A percentile compares a stretch with the other conserved stretches of the same genome.
Conservation (phyloP, 2,888 invertebrate genomes). For the Acanthosoma haemorrhoidale region DNA sequence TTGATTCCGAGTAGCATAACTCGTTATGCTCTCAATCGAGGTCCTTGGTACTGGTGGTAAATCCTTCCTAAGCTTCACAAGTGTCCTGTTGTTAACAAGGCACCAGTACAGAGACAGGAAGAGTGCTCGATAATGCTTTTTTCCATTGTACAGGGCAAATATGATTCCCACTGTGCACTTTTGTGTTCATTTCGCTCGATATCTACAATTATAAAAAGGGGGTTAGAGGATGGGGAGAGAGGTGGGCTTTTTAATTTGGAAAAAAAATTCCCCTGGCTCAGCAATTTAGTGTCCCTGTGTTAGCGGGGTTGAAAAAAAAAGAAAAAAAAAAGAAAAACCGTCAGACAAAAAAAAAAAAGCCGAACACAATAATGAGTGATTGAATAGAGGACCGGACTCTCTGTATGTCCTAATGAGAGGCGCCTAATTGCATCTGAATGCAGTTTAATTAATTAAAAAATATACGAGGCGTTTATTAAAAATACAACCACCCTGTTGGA, state of each 20-base stretch:
- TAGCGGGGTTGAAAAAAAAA: neutral
- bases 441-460: slow-evolving; percentile 29
- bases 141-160: neutral
- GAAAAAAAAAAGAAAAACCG: slow-evolving; percentile 9
- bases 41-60: too few species aligned
- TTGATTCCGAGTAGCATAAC: too few species aligned
- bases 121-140: neutral
- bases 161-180: neutral
- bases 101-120: too few species aligned
- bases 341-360: neutral
- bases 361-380: slow-evolving; percentile 29
- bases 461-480: slow-evolving; percentile 26
- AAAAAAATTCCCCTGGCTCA: slow-evolving; percentile 16
- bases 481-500: slow-evolving; percentile 9
- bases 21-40: too few species aligned
- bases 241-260: slow-evolving; percentile 24
- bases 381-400: slow-evolving; percentile 14
- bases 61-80: too few species aligned
- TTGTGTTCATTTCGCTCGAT: slow-evolving; percentile 11
- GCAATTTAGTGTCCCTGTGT: slow-evolving; percentile 28
- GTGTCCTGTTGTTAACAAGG: too few species aligned
- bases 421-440: slow-evolving; percentile 27
- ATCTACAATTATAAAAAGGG: slow-evolving; percentile 12
- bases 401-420: slow-evolving; percentile 19
- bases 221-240: neutral